Evolutionary conservation across 2,113 vertebrate genomes (phyloP), one percentile per base, ranked within the genome.

Genomic region (Hyperoodon ampullatus): DNA sequence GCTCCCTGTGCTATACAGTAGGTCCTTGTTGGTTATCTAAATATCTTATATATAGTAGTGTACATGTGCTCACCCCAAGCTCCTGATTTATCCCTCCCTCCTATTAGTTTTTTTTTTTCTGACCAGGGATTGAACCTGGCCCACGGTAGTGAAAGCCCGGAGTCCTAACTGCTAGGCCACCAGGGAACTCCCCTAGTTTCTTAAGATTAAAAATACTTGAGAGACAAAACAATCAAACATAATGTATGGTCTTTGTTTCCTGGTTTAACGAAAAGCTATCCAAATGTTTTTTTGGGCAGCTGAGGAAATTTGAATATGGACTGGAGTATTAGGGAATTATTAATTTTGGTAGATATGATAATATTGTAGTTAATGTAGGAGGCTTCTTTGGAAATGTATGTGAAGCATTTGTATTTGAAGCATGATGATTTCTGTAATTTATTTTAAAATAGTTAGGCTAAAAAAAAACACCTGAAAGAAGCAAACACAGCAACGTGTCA

Each of bases 331-430:
- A 85, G 35, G 75, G 30, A 81, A 77, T 93, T 89, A 50, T 55
- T 81, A 50, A 50, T 81, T 95, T 63, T 88, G 42, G 85, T 82
- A 88, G 66, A 35, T 94, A 24, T 80, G 35, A 44, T 72, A 78
- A 84, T 88, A 71, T 60, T 96, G 10, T 75, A 42, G 14, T 93
- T 90, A 90, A 92, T 39, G 6, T 83, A 88, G 70, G 83, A 90
- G 68, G 24, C 28, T 86, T 88, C 70, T 90, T 94, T 90, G 44
- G 90, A 96, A 94, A 55, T 68, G 8, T 44, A 47, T 80, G 44
- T 72, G 23, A 94, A 90, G n/a, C 58, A 85, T 93, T 93, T 93
- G 65, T 50, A 68, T 77, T 72, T 86, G 19, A 94, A 80, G 23
- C 92, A n/a, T 83, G 82, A 44, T 10, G 33, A 61, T 71, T 5